Evolutionary conservation across 1,140 invertebrate species (phyloP), one percentile per base, ranked within the genome.

Genomic region (Pinna nobilis): DNA sequence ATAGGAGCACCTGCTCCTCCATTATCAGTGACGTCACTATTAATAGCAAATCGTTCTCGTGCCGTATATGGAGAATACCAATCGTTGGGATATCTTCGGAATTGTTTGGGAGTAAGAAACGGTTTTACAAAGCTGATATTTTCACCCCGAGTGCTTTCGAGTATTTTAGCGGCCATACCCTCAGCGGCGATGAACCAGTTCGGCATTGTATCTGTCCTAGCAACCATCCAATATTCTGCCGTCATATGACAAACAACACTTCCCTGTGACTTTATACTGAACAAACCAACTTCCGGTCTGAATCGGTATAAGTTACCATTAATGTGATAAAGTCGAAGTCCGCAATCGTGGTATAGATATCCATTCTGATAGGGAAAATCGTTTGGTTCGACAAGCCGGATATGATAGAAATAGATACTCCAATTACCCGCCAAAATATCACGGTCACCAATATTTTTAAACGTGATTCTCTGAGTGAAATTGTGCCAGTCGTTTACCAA

Each of bases 371-470:
- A 55, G 1, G 79, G 80, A 3, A 82, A 66, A 7, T 60, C 64
- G 3, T 49, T 61, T 0, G 84, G 84, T 51, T 87, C 81, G 15
- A 85, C 73, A 76, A 84, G 78, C 9, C 85, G 77, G 15, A 83
- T 78, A 30, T 85, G 82, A 39, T 76, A 83, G 30, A 85, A 84
- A 66, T 82, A 87, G 32, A 87, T 81, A 20, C 69, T 61, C 85
- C 85, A 87, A 33, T 79, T 66, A 35, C 82, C 79, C 9, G 47
- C 37, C 0, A 44, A 25, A 3, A 86, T 63, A 5, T 51, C 20
- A n/a, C 37, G 23, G 5, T 32, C 28, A 3, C 84, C 82, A 0
- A 28, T 61, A 44, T 86, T 86, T 35, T 57, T 80, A 9, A 85
- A 68, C 1, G 33, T 74, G 20, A 83, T 39, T 9, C 64, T 39